Conservation (phyloP, 2,797 vertebrate species). For the Lateolabrax maculatus region DNA sequence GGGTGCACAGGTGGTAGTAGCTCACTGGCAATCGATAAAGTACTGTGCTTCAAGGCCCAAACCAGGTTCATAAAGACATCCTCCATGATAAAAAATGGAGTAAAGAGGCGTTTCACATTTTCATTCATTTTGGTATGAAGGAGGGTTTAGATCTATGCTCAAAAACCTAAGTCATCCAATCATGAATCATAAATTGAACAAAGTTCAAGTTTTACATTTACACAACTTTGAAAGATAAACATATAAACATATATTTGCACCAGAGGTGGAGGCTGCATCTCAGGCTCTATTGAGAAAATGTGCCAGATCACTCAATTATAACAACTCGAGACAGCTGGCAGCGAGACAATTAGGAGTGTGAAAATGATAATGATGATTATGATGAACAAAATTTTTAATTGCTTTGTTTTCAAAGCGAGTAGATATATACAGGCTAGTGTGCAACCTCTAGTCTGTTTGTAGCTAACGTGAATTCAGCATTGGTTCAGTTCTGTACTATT, state of each 20-base stretch:
- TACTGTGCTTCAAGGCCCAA: conserved; percentile 64
- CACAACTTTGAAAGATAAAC: too few relatives aligned
- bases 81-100: conserved; percentile 45
- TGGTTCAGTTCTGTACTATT: conserved; percentile 10
- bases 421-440: conserved; percentile 56
- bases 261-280: conserved; percentile 77
- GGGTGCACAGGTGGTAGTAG: conserved; percentile 78
- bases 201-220: conserved; percentile 52
- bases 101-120: conserved; percentile 42
- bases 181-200: conserved; percentile 43
- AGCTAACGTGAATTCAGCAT: conserved; percentile 7
- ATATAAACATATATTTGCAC: conserved; percentile 64
- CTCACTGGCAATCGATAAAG: conserved; percentile 73
- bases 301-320: conserved; percentile 88
- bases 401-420: conserved; percentile 83
- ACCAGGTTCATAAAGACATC: conserved; percentile 72
- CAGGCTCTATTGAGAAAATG: conserved; percentile 81
- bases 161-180: conserved; percentile 28
- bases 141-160: conserved; percentile 35
- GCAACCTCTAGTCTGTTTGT: conserved; percentile 37
- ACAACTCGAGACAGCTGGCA: conserved; percentile 87
- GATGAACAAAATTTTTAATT: conserved; percentile 84
- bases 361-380: conserved; percentile 88
- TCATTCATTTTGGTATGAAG: conserved; percentile 14
- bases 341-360: conserved; percentile 86